Base-by-base conservation (phyloP, 64 coral and sea anemone genomes). In the Catalaphyllia jardinei region DNA sequence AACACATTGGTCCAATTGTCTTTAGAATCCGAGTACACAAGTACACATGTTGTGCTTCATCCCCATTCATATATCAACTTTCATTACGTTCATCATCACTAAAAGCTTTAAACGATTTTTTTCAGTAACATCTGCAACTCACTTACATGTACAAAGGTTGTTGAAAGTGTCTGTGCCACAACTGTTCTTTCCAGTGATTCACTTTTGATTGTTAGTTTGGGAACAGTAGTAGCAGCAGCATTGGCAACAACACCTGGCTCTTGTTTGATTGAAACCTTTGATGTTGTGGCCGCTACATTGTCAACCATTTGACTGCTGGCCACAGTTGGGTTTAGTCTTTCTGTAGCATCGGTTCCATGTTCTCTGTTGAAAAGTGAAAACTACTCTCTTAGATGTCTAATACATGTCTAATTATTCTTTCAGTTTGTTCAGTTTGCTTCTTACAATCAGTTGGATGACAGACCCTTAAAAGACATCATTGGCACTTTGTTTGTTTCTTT, bases 121-220 rank as follows among this genome's bases (percentile, higher is more conserved):
- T 46, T 46, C 42, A 46, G 65, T 6, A n/a, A 69, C 22, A 25
- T 25, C 65, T 22, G 2, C 4, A 25, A 28, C 52, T 71, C 9
- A 85, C 81, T 71, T 71, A 85, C 81, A 71, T 85, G 81, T 73
- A 92, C 90, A 62, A 87, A 60, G 16, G 83, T 87, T 13, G 73
- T 79, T 49, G 90, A 92, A 0, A 92, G 71, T 18, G 90, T 92
- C 72, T 92, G 82, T 79, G 90, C 30, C 30, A 92, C 80, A 10
- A 92, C 90, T 59, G 90, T 92, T 50, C 90, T 87, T 49, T 50
- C 38, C 39, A 71, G 62, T 71, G 62, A 10, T 51, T 85, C 81
- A 49, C 19, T 85, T 67, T 85, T 85, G 19, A 85, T 85, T 39
- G 62, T 85, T 52, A 85, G 38, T 28, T 85, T 85, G 18, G 81